Evolutionary conservation across 2,888 invertebrate genomes (phyloP), one percentile per base, ranked within the genome.

Genomic region (Hyposoter didymator): DNA sequence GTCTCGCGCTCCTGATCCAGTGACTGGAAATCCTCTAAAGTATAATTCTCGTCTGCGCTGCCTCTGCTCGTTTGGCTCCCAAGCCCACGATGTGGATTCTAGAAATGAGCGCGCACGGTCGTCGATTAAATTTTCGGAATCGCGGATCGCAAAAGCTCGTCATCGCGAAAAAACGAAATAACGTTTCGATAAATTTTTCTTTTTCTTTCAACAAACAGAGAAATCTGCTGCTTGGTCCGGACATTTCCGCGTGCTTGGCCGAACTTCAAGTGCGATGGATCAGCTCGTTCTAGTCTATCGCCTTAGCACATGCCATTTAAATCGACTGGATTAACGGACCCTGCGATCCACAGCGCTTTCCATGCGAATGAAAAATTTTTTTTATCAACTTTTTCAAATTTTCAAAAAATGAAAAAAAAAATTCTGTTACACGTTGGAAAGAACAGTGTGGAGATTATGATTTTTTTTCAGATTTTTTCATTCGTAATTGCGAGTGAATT

Each of bases 221-320:
- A n/a, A n/a, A n/a, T n/a, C n/a, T n/a, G n/a, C n/a, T 19, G 4
- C 7, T 62, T 22, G 22, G 6, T 39, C 12, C 12, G 22, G 28
- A 69, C 14, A 67, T 49, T 28, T 19, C 6, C 55, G 39, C 55
- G 39, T 55, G 22, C 22, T 59, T n/a, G 7, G 59, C 35, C 12
- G 4, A 59, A 17, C 62, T 81, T 82, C 62, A 81, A 84, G 78
- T 78, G 84, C 81, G 84, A 84, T 79, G 70, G 79, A 74, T 79
- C 84, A 59, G 43, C 49, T 47, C 66, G 66, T 32, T 59, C 47
- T 28, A 12, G 17, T 47, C 49, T 64, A 70, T 67, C 39, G 32
- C 45, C 22, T 70, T 45, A 52, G 39, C 32, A 64, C 45, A 62
- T 49, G 67, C 66, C 28, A 32, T 22, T 17, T 17, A 73, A 35